Evolutionary conservation across 1,140 invertebrate genomes (phyloP).

Genomic region (Zaprionus ghesquierei): DNA sequence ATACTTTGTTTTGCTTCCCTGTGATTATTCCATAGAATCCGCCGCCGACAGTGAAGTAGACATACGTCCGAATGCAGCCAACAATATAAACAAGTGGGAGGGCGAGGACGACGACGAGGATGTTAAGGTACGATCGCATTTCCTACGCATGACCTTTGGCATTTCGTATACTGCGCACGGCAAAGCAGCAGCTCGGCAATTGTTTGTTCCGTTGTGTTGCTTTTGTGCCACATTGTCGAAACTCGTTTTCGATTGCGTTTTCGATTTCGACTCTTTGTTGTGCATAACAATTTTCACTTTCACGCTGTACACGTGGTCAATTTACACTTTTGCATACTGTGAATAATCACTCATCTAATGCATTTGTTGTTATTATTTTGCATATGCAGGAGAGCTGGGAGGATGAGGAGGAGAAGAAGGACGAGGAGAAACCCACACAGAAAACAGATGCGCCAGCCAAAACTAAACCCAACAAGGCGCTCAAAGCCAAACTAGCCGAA

Average conservation of each 20-base stretch:
- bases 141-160: constrained; percentile 7
- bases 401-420: constrained; percentile 90
- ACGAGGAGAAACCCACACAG: constrained; percentile 85
- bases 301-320: constrained; percentile 59
- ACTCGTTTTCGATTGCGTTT: constrained; percentile 45
- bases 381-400: constrained; percentile 91
- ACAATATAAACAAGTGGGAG: constrained; percentile 89
- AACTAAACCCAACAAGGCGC: constrained; percentile 86
- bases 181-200: not conserved
- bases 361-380: constrained; percentile 5
- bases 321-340: constrained; percentile 24
- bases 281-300: constrained; percentile 57
- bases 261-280: constrained; percentile 15
- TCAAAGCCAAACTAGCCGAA: constrained; percentile 90
- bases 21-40: constrained; percentile 57
- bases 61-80: constrained; percentile 61
- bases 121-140: constrained; percentile 87
- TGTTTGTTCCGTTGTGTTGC: not conserved
- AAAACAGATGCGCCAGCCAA: constrained; percentile 84
- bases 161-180: not conserved
- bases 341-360: not conserved
- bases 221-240: constrained; percentile 31
- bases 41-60: constrained; percentile 74
- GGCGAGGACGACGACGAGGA: constrained; percentile 94
- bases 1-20: constrained; percentile 11